Base-by-base conservation (phyloP, 37 sponge, comb jelly and placozoan genomes). In the Oopsacas minuta region DNA sequence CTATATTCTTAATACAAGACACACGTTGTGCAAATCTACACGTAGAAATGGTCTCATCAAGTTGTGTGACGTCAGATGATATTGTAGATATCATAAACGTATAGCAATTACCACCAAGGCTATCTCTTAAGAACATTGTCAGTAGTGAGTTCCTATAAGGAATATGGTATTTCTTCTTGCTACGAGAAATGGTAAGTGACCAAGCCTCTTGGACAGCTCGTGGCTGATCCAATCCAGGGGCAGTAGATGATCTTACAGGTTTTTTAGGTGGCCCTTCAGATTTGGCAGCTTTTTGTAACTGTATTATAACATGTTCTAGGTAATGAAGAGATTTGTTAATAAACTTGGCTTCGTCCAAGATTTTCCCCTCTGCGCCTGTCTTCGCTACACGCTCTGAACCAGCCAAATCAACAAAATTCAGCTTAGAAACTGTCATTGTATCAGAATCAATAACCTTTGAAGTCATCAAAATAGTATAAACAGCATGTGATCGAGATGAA, bases 351-450 rank as follows among this genome's bases (percentile, higher is more conserved):
- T 94, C 95, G 20, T 87, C 85, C 0, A 94, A 85, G 35, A 91
- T 53, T 20, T 39, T 42, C 0, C 95, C 95, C 37, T 88, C 84
- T 12, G 90, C 88, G 8, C 88, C 87, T 0, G 95, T 91, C 82
- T 94, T 94, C 39, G 93, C 83, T 37, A 94, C 95, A 34, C 95
- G 35, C 83, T 94, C 95, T 34, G 95, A 94, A 15, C 95, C 95
- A 37, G 95, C 95, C 53, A 94, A 53, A 87, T 94, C 95, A 8
- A 94, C 95, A 39, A 94, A 85, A 53, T 94, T 83, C 42, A 94
- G 86, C 39, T 94, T 94, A 7, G 95, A 94, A 90, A 83, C 92
- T 35, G 85, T 89, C 23, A 92, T 81, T 28, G 90, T 84, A 28
- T 88, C 91, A 36, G 88, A 61, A 0, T 83, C 90, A 34, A 61